Base-by-base conservation (phyloP, 1,140 invertebrate genomes). In the Trichonephila inaurata region DNA sequence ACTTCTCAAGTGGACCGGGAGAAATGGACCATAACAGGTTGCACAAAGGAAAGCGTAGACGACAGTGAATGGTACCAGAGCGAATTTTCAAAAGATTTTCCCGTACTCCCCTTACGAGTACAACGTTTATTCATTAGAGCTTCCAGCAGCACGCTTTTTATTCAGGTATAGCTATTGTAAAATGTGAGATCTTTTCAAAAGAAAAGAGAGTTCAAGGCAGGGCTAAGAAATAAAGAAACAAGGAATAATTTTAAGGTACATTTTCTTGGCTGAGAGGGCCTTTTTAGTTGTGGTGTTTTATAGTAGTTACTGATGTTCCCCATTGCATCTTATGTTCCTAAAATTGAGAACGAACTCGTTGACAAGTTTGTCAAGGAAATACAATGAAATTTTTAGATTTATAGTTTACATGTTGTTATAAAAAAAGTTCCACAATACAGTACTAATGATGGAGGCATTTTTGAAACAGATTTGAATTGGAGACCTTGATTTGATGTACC, bases 1-100 rank as follows among this genome's bases (percentile, higher is more conserved):
- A 91, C 82, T 85, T 83, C 60, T 62, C 16, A 61, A 89, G 92
- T 93, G 85, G 85, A 62, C 92, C 0, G 16, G 82, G 69, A 69
- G 85, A 87, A 93, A 88, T 93, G 92, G 64, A 93, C 85, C 92
- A 89, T 88, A 93, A 93, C 92, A 60, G 66, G 28, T 61, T 64
- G 44, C 40, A 60, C 72, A 61, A 62, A 40, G 44, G 51, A 92
- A 33, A 60, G 82, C 28, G 14, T 6, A 58, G 21, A 18, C 12
- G 24, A 28, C 72, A 77, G 12, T 61, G 61, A 69, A 69, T 10
- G 7, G 21, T 14, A 69, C 66, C n/a, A 28, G 8, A 69, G 66
- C 66, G 3, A 69, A 69, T 33, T 16, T 33, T 77, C 28, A 18
- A 28, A 77, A 77, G 28, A 33, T 28, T 28, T 77, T 69, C n/a